phyloP scores from a whole-genome alignment of 2,797 vertebrate genomes.

The Florisuga fusca region DNA sequence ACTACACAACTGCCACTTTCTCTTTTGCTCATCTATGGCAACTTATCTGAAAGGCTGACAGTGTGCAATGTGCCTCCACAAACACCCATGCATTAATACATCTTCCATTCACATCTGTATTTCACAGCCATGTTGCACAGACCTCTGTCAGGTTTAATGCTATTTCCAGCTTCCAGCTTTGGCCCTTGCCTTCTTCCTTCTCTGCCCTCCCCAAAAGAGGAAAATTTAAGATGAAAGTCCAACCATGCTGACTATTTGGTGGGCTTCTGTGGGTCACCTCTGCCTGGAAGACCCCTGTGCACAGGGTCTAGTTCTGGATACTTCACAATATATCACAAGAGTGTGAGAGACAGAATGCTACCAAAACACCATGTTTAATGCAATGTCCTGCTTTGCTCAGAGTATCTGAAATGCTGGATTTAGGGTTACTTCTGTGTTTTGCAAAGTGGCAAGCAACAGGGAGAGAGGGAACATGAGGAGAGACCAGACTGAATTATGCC shows the following conservation, averaged over 20 bases:
- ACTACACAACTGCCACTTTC: background rate
- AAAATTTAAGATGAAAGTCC: background rate
- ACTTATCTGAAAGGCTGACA: background rate
- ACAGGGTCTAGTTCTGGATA: background rate
- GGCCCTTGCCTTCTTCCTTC: background rate
- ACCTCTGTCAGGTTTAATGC: background rate
- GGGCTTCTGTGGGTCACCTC: background rate
- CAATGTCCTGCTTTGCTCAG: background rate
- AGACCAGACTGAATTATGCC: background rate
- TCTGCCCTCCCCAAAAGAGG: background rate
- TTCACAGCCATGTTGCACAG: background rate
- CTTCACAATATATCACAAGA: background rate
- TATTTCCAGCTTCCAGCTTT: background rate
- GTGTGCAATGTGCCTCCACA: accelerated
- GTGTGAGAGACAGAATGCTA: background rate
- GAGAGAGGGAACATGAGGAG: background rate
- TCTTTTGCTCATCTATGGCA: background rate
- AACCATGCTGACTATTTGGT: background rate
- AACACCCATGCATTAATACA: background rate
- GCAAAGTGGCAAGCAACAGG: background rate
- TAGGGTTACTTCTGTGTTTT: background rate
- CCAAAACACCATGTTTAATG: background rate
- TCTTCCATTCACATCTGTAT: background rate
- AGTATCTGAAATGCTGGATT: background rate
- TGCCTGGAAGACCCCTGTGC: background rate